Evolutionary conservation across 2,113 vertebrate genomes (phyloP), one percentile per base, ranked within the genome.

Genomic region (Limanda limanda): DNA sequence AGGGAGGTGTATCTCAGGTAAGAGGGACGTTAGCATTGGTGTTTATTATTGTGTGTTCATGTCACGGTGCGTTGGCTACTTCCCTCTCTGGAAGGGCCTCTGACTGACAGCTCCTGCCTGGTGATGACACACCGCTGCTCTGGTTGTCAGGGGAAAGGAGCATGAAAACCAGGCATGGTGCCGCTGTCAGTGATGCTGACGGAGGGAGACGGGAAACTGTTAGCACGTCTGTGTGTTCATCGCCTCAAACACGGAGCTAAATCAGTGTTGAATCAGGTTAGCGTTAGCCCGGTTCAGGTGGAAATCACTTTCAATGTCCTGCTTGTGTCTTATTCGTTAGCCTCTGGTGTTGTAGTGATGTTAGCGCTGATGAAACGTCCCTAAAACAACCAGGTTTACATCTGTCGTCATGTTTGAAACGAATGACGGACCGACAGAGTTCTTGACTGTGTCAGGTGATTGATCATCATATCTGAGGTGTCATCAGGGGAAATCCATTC

Each of bases 401-500:
- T 58, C 15, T 8, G 12, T 20, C 61, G 71, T 56, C 58, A 56
- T 63, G 24, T 21, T 51, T 65, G 40, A 48, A 51, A 71, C n/a
- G 51, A 68, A 54, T 65, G 65, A 70, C 71, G 64, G 72, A 81
- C 75, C n/a, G 18, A 27, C 55, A 63, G 27, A 47, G 56, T 24
- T 68, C 6, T 24, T 59, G 5, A 55, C 18, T 54, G 68, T 54
- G 68, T 55, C 47, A 24, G 37, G 3, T 77, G 54, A 31, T 45
- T 74, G 47, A 73, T 67, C 6, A 37, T 54, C 51, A 63, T 27
- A 40, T 86, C 74, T 42, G 65, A 83, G 45, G 62, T 77, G 78
- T 81, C 81, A 78, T 86, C 20, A 77, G 88, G 92, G 92, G 89
- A 92, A 92, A 78, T 85, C 88, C 90, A 86, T n/a, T 68, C 18